Conservation (phyloP, 1,140 invertebrate species). For the Periplaneta americana region DNA sequence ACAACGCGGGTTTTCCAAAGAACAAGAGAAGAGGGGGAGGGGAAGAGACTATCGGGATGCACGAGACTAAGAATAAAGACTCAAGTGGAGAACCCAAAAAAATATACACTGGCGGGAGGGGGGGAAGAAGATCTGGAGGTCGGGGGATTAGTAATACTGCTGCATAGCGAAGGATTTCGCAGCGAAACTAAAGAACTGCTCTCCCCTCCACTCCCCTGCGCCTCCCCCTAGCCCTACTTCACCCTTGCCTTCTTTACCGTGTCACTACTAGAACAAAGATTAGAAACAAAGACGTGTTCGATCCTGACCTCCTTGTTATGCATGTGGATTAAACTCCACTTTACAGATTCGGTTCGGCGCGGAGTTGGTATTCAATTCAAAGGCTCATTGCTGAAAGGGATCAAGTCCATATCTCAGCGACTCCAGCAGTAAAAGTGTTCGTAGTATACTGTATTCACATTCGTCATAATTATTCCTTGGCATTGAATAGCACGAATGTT, state of each 20-base stretch:
- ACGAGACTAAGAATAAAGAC: conserved; percentile 8
- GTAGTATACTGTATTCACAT: too few relatives aligned
- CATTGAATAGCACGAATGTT: too few relatives aligned
- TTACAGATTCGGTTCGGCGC: not conserved
- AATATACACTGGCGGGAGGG: not conserved
- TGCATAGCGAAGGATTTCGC: not conserved
- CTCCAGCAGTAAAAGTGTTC: too few relatives aligned
- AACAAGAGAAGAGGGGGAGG: conserved; percentile 14
- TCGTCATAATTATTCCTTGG: too few relatives aligned
- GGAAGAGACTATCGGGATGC: not conserved
- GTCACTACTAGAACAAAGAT: too few relatives aligned
- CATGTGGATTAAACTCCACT: not conserved
- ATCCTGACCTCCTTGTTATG: not conserved
- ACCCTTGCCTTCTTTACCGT: not conserved
- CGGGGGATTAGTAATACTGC: not conserved
- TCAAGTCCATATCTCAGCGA: too few relatives aligned
- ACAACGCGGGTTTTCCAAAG: conserved; percentile 2
- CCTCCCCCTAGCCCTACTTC: too few relatives aligned
- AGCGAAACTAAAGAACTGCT: not conserved
- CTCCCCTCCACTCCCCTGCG: not conserved
- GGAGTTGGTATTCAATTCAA: too few relatives aligned
- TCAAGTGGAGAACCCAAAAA: conserved; percentile 3
- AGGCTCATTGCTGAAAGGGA: too few relatives aligned
- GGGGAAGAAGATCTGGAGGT: not conserved
- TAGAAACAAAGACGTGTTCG: not conserved